A percentile compares a stretch with the other conserved stretches of the same genome.
Evolutionary conservation across 2,113 vertebrate genomes (phyloP).

Genomic region (Entelurus aequoreus): DNA sequence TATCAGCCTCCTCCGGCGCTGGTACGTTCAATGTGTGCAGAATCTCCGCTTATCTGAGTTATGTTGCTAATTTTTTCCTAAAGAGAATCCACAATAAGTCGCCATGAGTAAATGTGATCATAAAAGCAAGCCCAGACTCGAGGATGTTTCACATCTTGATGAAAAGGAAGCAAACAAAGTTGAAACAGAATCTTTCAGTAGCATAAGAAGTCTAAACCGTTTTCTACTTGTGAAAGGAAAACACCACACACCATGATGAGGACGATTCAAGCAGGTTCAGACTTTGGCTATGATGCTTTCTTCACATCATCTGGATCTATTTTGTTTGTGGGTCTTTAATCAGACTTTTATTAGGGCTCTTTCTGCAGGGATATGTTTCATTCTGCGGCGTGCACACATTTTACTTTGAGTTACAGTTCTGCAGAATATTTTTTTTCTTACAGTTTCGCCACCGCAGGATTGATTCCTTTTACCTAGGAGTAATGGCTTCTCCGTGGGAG

Average conservation of each 20-base stretch:
- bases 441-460: not conserved
- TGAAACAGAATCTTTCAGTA: not conserved
- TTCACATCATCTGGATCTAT: not conserved
- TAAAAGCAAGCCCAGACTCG: conserved; percentile 37
- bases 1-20: conserved; percentile 14
- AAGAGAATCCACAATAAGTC: conserved; percentile 34
- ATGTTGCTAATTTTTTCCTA: conserved; percentile 30
- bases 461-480: conserved; percentile 27
- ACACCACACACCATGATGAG: not conserved
- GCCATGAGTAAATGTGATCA: conserved; percentile 37
- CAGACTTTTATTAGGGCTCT: not conserved
- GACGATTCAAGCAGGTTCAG: not conserved
- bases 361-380: conserved; percentile 2
- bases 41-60: conserved; percentile 19
- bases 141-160: conserved; percentile 10
- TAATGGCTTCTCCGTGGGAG: conserved; percentile 27
- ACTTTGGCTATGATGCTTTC: not conserved
- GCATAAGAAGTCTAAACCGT: not conserved
- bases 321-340: not conserved
- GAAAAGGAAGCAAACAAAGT: not conserved
- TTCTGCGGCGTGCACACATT: conserved; percentile 3
- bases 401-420: conserved; percentile 20
- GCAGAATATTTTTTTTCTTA: conserved; percentile 18
- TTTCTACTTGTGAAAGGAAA: no score
- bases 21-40: conserved; percentile 1